These are phyloP conservation scores for Microcebus murinus DNA, from an alignment of 2,113 vertebrate species.

Conservation along the genomic window DNA sequence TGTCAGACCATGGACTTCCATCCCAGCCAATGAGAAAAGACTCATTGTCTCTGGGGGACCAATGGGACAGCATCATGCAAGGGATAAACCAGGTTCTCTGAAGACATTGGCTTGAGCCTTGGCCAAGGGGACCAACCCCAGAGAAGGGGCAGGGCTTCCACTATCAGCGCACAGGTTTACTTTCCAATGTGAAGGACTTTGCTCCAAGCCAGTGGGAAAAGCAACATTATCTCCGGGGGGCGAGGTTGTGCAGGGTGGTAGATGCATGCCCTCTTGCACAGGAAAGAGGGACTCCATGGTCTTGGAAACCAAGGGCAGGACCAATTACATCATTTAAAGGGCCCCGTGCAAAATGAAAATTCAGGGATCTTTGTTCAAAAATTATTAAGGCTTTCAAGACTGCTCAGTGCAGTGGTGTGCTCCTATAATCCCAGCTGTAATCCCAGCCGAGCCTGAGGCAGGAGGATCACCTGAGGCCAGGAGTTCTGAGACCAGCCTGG, in stretches of 20 bases:
- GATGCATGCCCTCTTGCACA: neutral
- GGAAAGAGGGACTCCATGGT: neutral
- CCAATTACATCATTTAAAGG: neutral
- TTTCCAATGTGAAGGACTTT: neutral
- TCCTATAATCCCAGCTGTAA: no score
- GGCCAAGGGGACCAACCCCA: neutral
- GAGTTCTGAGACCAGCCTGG: no score
- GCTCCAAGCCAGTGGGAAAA: neutral
- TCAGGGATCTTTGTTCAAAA: neutral
- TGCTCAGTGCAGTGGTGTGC: no score
- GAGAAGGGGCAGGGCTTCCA: neutral
- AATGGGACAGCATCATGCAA: neutral
- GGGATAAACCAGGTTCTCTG: neutral
- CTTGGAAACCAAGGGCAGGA: neutral
- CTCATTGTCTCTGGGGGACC: neutral
- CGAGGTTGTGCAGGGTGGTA: no score
- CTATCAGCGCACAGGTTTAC: rapidly evolving
- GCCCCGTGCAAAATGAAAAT: neutral
- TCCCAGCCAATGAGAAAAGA: neutral
- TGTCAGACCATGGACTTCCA: neutral
- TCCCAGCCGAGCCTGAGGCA: no score
- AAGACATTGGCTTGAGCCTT: neutral
- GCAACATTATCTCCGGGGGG: neutral
- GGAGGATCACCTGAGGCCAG: no score
- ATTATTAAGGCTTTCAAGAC: neutral